Conservation (phyloP, 1,140 invertebrate species). For the Bombus sylvicola region DNA sequence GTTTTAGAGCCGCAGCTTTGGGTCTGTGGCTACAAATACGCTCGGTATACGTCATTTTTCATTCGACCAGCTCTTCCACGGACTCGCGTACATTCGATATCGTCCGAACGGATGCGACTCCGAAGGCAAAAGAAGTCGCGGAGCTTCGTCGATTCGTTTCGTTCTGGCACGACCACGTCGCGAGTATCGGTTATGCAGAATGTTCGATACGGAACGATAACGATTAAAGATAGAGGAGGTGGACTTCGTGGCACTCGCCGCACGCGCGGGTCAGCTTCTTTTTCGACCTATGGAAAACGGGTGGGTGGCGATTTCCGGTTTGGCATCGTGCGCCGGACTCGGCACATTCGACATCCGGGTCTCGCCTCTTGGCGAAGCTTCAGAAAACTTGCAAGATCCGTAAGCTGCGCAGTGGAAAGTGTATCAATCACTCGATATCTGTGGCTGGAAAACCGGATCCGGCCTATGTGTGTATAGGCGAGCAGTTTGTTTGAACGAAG, state of each 20-base stretch:
- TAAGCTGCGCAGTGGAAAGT: slow-evolving; percentile 75
- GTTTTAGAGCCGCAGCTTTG: neutral
- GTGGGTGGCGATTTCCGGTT: slow-evolving; percentile 74
- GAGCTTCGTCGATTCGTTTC: slow-evolving; percentile 16
- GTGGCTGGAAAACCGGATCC: slow-evolving; percentile 46
- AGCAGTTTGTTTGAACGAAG: slow-evolving; percentile 71
- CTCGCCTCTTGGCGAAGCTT: slow-evolving; percentile 73
- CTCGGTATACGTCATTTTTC: too few relatives aligned
- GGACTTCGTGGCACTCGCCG: neutral
- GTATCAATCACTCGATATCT: slow-evolving; percentile 79
- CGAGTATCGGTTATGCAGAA: slow-evolving; percentile 61
- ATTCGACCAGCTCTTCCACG: neutral
- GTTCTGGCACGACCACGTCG: slow-evolving; percentile 21
- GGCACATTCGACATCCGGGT: slow-evolving; percentile 68
- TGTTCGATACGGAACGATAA: slow-evolving; percentile 45
- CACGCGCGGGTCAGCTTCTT: slow-evolving; percentile 44
- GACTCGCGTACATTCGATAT: too few relatives aligned
- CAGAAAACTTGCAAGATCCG: slow-evolving; percentile 76
- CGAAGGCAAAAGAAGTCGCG: neutral
- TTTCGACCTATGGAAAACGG: slow-evolving; percentile 11
- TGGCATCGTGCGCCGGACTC: slow-evolving; percentile 69
- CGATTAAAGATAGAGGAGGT: slow-evolving; percentile 34
- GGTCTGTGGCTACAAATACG: neutral
- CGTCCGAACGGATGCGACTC: neutral
- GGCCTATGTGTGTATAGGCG: slow-evolving; percentile 48